A percentile compares a stretch with the other conserved stretches of the same genome.
phyloP scores from a whole-genome alignment of 2,113 vertebrate species.

The Nibea coibor region DNA sequence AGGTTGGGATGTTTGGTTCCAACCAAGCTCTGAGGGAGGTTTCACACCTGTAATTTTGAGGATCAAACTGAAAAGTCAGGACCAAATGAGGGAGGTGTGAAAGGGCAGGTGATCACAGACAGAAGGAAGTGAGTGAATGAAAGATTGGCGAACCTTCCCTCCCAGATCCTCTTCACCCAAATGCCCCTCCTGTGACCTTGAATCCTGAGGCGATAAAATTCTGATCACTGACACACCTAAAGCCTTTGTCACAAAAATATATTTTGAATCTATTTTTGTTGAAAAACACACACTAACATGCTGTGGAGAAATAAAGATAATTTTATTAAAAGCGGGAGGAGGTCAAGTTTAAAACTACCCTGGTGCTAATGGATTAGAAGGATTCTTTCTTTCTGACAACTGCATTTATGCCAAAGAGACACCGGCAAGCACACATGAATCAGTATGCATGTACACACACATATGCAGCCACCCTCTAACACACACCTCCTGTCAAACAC shows the following conservation, averaged over 20 bases:
- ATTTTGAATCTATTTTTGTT: neutral
- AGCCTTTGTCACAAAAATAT: neutral
- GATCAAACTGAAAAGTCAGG: too few species aligned
- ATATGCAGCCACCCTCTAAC: slow-evolving; percentile 41
- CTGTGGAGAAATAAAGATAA: slow-evolving; percentile 24
- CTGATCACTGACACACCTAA: neutral
- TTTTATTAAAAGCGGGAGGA: slow-evolving; percentile 38
- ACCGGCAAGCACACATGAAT: slow-evolving; percentile 56
- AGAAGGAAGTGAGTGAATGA: neutral
- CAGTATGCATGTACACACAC: slow-evolving; percentile 54
- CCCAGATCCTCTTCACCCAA: neutral
- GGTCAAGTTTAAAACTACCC: slow-evolving; percentile 52
- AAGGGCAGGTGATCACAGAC: neutral
- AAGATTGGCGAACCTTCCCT: too few species aligned
- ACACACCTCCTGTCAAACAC: slow-evolving; percentile 65
- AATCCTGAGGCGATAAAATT: neutral
- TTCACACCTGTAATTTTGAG: neutral
- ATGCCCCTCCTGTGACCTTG: neutral
- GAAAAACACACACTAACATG: neutral
- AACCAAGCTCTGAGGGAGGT: neutral
- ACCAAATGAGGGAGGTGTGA: neutral
- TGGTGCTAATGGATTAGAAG: slow-evolving; percentile 71
- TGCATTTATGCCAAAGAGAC: slow-evolving; percentile 57
- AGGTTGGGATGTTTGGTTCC: too few species aligned
- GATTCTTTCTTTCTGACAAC: slow-evolving; percentile 65